These are phyloP conservation scores for Pithys albifrons DNA, from an alignment of 2,113 vertebrate species.

Conservation along the genomic window DNA sequence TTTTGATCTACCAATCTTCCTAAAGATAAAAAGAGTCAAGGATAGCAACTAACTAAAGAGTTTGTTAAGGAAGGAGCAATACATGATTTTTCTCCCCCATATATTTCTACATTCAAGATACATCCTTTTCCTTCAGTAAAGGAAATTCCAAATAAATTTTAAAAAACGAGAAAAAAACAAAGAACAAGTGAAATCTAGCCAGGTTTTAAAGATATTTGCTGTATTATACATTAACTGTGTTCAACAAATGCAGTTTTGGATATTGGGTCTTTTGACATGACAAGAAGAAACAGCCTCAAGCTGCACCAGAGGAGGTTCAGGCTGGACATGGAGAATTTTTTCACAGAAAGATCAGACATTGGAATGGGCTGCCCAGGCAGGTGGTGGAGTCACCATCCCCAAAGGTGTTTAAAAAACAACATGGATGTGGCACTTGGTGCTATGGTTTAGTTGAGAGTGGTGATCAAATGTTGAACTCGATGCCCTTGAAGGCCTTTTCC, in stretches of 20 bases:
- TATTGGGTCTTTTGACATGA: not conserved
- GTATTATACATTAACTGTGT: not conserved
- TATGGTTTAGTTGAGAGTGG: not conserved
- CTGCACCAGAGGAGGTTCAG: not conserved
- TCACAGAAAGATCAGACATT: not conserved
- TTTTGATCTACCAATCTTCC: constrained; percentile 96
- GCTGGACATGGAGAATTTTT: not conserved
- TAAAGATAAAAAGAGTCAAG: constrained; percentile 34
- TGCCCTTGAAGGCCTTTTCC: not conserved
- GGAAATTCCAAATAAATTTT: not conserved
- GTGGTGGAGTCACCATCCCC: not conserved
- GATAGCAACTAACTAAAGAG: not conserved
- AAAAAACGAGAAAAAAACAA: too few relatives aligned
- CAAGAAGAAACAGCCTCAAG: not conserved
- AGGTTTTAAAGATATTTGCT: not conserved
- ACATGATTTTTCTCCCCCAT: fast-evolving
- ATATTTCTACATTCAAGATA: not conserved
- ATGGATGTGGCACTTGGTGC: not conserved
- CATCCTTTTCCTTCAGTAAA: not conserved
- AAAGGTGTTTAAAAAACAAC: not conserved
- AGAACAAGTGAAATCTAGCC: not conserved
- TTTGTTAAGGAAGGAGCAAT: not conserved
- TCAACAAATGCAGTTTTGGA: not conserved
- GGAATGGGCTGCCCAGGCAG: not conserved
- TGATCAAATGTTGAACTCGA: not conserved